Conservation (phyloP, 2,888 invertebrate genomes). For the Vesta saturnalis region DNA sequence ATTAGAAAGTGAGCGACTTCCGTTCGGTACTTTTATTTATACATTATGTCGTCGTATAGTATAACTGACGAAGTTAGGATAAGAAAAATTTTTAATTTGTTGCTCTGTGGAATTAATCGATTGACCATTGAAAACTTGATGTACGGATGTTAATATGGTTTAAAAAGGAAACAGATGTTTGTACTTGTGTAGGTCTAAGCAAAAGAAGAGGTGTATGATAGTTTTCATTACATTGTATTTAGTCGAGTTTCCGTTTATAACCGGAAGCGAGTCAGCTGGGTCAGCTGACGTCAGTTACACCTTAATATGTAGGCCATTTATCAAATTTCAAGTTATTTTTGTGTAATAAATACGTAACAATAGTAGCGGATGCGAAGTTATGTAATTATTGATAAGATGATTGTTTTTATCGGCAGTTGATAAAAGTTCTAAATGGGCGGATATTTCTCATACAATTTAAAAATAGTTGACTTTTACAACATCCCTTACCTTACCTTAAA, state of each 20-base stretch:
- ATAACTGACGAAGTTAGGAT: neutral
- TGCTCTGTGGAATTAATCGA: no score
- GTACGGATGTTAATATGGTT: neutral
- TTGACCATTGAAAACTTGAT: neutral
- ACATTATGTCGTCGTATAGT: neutral
- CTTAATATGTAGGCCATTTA: neutral
- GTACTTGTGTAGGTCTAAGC: neutral
- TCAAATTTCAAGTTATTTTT: neutral
- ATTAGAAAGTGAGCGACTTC: neutral
- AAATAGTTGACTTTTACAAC: constrained; percentile 9
- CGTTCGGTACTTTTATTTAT: neutral
- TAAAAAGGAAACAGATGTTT: neutral
- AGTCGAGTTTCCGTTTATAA: constrained; percentile 26
- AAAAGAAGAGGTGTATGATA: neutral
- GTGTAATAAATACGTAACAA: neutral
- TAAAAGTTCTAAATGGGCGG: neutral
- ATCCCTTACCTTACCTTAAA: constrained; percentile 10
- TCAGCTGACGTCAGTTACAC: constrained; percentile 17
- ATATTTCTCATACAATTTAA: constrained; percentile 4
- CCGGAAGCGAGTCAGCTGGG: constrained; percentile 39
- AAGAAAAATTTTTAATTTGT: no score
- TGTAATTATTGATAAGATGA: constrained; percentile 26
- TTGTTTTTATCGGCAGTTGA: neutral
- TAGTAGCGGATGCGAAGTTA: constrained; percentile 26
- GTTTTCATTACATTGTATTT: neutral